Evolutionary conservation across 2,888 invertebrate genomes (phyloP), one percentile per base, ranked within the genome.

Genomic region (Pseudolycoriella hygida): DNA sequence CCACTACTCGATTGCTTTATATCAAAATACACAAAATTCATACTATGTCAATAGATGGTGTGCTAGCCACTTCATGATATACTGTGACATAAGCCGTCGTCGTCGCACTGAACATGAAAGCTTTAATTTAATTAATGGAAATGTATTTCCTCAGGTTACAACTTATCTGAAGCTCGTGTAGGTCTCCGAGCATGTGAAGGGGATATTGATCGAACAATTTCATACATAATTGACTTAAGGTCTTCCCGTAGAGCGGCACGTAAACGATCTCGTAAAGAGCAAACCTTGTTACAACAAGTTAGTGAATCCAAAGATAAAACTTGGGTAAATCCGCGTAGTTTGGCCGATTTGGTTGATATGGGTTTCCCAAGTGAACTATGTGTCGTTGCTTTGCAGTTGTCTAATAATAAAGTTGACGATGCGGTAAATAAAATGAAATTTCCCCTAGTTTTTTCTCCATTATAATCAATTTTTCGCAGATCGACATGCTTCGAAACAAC

Each of bases 371-470:
- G 71, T 17, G 66, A 70, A 5, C 59, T 73, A 6, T 76, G 78
- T 0, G 60, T 70, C 0, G 58, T 65, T 3, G 84, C 85, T 1
- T 64, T 87, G 20, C 66, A 72, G 49, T 71, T 71, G 56, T 61
- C 75, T 42, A 76, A 81, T 57, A 86, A 86, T 62, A 70, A 77
- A 57, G 70, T 78, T n/a, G 69, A 73, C 0, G 68, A 70, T 37
- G 81, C 84, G 20, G 69, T 85, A 25, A 64, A 76, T 55, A 63
- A 73, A 18, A 69, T 78, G 17, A 17, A 15, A 6, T n/a, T 32
- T 12, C 25, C n/a, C n/a, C n/a, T n/a, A n/a, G n/a, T n/a, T n/a
- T n/a, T n/a, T n/a, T n/a, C n/a, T n/a, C n/a, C n/a, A n/a, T n/a
- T n/a, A n/a, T n/a, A n/a, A n/a, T n/a, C n/a, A n/a, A n/a, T n/a